Evolutionary conservation across 2,797 vertebrate genomes (phyloP).

Genomic region (Molossus molossus): DNA sequence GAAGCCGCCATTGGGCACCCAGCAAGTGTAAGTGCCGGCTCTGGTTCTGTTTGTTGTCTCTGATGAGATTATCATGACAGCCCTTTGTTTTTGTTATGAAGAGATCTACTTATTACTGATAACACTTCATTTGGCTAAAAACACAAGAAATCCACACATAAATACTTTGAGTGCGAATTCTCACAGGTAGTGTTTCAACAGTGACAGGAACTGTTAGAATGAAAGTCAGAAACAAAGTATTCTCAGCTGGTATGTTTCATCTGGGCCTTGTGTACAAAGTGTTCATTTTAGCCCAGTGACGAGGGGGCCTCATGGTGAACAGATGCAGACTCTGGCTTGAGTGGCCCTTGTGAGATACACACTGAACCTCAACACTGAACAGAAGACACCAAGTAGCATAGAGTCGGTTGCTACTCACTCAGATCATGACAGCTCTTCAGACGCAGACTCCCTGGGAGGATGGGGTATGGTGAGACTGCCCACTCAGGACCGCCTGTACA

Average conservation of each 20-base stretch:
- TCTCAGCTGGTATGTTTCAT: neutral
- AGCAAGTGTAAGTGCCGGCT: slow-evolving; percentile 91
- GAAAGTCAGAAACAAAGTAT: neutral
- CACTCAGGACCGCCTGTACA: neutral
- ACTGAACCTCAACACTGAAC: slow-evolving; percentile 10
- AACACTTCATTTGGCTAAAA: slow-evolving; percentile 87
- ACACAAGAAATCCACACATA: slow-evolving; percentile 84
- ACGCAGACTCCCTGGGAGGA: neutral
- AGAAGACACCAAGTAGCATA: slow-evolving; percentile 59
- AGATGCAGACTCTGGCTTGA: neutral
- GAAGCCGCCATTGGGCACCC: slow-evolving; percentile 91
- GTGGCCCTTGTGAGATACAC: slow-evolving; percentile 25
- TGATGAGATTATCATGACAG: neutral
- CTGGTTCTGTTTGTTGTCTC: neutral
- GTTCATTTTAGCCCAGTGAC: neutral
- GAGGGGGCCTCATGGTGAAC: neutral
- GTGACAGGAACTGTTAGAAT: too few relatives aligned
- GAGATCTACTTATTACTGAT: slow-evolving; percentile 87
- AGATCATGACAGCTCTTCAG: neutral
- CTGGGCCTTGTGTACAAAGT: slow-evolving; percentile 16
- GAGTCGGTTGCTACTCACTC: slow-evolving; percentile 43
- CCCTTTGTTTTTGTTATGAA: slow-evolving; percentile 44
- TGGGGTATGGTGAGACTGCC: too few relatives aligned
- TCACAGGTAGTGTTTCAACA: slow-evolving; percentile 80
- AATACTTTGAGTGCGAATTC: slow-evolving; percentile 88